Conservation (phyloP, 2,113 vertebrate genomes). For the Nerophis ophidion region DNA sequence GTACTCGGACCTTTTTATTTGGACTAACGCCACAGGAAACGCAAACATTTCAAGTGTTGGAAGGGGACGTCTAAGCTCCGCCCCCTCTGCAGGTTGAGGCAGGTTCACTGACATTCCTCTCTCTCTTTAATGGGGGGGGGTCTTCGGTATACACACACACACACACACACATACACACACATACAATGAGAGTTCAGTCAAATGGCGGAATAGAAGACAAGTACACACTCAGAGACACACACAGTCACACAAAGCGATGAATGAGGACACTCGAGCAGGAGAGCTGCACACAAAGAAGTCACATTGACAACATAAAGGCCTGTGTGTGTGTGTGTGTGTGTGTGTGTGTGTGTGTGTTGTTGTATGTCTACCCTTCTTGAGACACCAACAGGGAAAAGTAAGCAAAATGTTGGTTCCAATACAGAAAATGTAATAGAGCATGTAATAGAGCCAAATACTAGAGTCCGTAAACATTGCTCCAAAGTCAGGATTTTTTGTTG, state of each 20-base stretch:
- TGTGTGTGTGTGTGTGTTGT: neutral
- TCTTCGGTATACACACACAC: conserved; percentile 14
- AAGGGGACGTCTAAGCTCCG: conserved; percentile 31
- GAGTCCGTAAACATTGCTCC: no score
- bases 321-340: neutral
- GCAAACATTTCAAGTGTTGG: neutral
- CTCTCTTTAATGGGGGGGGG: conserved; percentile 1
- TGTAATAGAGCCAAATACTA: no score
- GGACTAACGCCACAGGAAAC: neutral
- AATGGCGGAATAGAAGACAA: neutral
- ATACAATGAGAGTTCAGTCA: neutral
- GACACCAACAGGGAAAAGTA: no score
- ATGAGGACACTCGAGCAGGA: conserved; percentile 41
- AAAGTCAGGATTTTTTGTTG: no score
- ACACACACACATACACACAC: conserved; percentile 5
- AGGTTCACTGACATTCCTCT: conserved; percentile 59
- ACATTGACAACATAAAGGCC: conserved; percentile 19
- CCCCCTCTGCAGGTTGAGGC: conserved; percentile 42
- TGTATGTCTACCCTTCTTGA: no score
- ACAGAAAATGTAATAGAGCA: no score
- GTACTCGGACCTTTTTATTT: no score
- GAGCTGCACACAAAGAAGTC: conserved; percentile 28
- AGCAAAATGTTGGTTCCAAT: no score
- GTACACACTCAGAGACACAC: conserved; percentile 2
- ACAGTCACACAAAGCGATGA: conserved; percentile 10